Evolutionary conservation across 2,113 vertebrate species (phyloP), one percentile per base, ranked within the genome.

Genomic region (Spilogale gracilis): DNA sequence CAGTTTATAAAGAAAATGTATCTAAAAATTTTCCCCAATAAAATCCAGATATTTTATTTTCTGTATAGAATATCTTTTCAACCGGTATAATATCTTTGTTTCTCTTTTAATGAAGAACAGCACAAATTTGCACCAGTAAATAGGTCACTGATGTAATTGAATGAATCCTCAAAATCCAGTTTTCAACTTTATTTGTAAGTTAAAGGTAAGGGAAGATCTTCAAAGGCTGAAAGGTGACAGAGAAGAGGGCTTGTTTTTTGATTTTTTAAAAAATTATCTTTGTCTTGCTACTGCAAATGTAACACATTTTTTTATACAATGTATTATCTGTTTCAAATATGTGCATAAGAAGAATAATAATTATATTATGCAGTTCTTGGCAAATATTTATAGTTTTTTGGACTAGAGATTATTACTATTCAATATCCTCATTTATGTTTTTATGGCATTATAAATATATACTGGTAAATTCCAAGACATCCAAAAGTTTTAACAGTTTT

Each of bases 41-140:
- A 97, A 43, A 96, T 96, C 95, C 95, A 94, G 89, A 98, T 94
- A 30, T 6, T 67, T 65, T 32, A 67, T 95, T 97, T 98, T 96
- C 94, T 98, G 82, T 32, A 65, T 32, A 96, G 74, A 97, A 91
- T 89, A 95, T 88, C 48, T 98, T 97, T 97, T 97, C 86, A 97
- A 96, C 80, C 97, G 96, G 98, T 95, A 96, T 96, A 98, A 96
- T 97, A 94, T 78, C 38, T 90, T 86, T 96, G 80, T 97, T 98
- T 98, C 95, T 94, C 60, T 98, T 98, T 98, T 98, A 98, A 98
- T 98, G 95, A 98, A 96, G 94, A 98, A 93, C 69, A 98, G 95
- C 71, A 98, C 96, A 98, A 98, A 84, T 98, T 97, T 94, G 87
- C 96, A 96, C 93, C 95, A 97, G 98, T 98, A 97, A 98, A 97